Percentiles rank a stretch among this genome's conserved stretches.
Evolutionary conservation across 2,888 invertebrate species (phyloP).

Genomic region (Alentia gelatinosa): DNA sequence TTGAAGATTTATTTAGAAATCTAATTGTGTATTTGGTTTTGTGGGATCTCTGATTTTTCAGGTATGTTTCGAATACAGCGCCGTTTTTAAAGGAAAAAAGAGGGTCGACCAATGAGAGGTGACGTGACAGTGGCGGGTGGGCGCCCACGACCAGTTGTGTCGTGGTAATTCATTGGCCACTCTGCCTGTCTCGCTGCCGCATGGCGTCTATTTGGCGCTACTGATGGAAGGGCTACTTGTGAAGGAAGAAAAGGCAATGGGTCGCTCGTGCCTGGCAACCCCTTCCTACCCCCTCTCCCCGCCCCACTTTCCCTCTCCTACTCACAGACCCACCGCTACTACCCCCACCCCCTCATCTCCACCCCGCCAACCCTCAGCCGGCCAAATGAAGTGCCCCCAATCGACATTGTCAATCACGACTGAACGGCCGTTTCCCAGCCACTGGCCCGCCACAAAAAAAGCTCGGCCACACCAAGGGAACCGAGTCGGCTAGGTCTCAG

Average conservation of each 20-base stretch:
- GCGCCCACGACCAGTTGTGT: neutral
- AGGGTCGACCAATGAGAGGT: neutral
- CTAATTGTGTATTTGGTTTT: too few species aligned
- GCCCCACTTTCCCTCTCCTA: neutral
- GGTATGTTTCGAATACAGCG: neutral
- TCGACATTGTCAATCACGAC: neutral
- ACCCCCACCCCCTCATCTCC: neutral
- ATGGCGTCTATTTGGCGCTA: neutral
- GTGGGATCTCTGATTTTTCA: neutral
- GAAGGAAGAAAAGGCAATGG: neutral
- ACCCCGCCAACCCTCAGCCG: neutral
- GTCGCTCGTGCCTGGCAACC: neutral
- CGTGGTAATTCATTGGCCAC: constrained; percentile 9
- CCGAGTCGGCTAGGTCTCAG: neutral
- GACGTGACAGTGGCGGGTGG: neutral
- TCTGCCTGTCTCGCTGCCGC: neutral
- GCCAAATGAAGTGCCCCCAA: constrained; percentile 16
- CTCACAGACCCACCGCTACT: neutral
- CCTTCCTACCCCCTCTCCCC: neutral
- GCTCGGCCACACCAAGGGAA: neutral
- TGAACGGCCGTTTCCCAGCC: neutral
- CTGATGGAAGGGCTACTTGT: constrained; percentile 17
- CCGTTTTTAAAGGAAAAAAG: neutral
- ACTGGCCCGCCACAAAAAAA: neutral
- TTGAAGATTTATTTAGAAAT: neutral